Conservation (phyloP, 2,113 vertebrate genomes). For the Pangasianodon hypophthalmus region DNA sequence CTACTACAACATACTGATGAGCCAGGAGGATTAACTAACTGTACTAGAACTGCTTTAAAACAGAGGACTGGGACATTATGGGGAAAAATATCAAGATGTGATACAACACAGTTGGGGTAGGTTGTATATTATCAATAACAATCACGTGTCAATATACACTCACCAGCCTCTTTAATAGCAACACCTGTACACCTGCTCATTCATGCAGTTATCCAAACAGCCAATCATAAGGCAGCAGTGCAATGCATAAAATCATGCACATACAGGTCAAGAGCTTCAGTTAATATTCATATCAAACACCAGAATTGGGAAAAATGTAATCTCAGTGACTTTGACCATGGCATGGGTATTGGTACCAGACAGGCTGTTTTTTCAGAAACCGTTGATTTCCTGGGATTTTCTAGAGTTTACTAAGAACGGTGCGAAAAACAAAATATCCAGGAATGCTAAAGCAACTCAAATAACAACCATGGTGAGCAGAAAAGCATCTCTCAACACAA, state of each 20-base stretch:
- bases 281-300: background rate
- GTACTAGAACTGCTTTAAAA: background rate
- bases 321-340: background rate
- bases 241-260: background rate
- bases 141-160: background rate
- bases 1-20: background rate
- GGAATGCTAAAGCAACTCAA: background rate
- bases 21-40: constrained; percentile 23
- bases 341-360: background rate
- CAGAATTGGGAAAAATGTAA: background rate
- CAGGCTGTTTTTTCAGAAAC: background rate
- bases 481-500: background rate
- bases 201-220: background rate
- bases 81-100: background rate
- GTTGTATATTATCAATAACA: background rate
- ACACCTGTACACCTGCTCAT: background rate
- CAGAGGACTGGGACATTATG: background rate
- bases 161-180: background rate
- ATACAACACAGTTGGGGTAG: background rate
- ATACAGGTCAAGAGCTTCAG: background rate
- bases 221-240: background rate
- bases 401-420: background rate
- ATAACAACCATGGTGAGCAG: background rate
- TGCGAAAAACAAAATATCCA: background rate
- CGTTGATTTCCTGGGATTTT: background rate